Conservation (phyloP, 2,888 invertebrate genomes). For the Diaperis boleti region DNA sequence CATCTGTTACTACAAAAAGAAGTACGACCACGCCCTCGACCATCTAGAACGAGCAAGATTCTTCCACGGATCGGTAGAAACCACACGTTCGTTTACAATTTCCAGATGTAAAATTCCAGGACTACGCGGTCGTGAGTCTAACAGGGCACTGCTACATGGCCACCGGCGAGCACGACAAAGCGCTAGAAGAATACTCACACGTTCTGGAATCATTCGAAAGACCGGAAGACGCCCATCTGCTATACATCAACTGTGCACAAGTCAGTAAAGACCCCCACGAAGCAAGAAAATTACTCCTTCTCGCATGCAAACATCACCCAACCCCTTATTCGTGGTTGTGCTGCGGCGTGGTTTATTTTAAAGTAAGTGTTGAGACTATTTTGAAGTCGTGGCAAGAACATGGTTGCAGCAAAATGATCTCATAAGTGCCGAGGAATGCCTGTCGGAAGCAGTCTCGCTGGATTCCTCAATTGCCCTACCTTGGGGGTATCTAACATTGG, state of each 20-base stretch:
- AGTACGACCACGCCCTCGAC: conserved; percentile 59
- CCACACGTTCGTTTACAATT: no score
- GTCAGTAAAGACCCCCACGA: conserved; percentile 55
- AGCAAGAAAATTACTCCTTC: conserved; percentile 59
- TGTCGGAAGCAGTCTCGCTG: conserved; percentile 61
- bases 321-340: conserved; percentile 62
- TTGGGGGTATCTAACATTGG: conserved; percentile 63
- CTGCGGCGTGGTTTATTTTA: conserved; percentile 54
- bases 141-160: conserved; percentile 59
- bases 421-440: conserved; percentile 63
- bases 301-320: conserved; percentile 60
- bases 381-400: background rate
- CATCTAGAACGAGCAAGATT: conserved; percentile 59
- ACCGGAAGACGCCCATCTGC: conserved; percentile 60
- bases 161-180: conserved; percentile 51
- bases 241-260: conserved; percentile 58
- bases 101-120: conserved; percentile 53
- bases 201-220: conserved; percentile 57
- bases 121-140: conserved; percentile 57
- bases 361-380: conserved; percentile 42
- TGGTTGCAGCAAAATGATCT: conserved; percentile 59
- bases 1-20: conserved; percentile 57
- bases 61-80: conserved; percentile 57
- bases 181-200: conserved; percentile 56
- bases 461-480: conserved; percentile 61